Conservation (phyloP, 2,888 invertebrate genomes). For the Anaspis maculata region DNA sequence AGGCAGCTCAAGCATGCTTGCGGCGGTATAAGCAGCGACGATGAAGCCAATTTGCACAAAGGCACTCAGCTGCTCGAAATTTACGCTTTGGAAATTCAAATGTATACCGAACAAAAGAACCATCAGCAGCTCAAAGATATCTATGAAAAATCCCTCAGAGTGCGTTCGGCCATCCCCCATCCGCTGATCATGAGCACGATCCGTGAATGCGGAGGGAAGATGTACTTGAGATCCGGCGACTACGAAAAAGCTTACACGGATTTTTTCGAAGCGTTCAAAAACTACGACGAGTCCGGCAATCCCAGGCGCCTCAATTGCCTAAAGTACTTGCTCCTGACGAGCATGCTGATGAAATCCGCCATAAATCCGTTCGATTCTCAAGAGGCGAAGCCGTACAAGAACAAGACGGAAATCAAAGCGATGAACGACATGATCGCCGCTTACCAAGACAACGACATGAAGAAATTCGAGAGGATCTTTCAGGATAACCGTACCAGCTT, state of each 20-base stretch:
- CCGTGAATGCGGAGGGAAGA: constrained; percentile 95
- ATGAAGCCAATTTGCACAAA: constrained; percentile 96
- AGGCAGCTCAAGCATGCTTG: constrained; percentile 95
- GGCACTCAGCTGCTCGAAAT: constrained; percentile 97
- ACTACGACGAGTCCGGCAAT: constrained; percentile 98
- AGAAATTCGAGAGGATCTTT: constrained; percentile 91
- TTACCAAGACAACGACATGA: constrained; percentile 96
- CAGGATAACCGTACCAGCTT: constrained; percentile 68
- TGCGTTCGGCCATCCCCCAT: constrained; percentile 98
- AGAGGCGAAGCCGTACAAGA: constrained; percentile 99
- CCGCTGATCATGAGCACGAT: constrained; percentile 98
- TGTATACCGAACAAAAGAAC: constrained; percentile 99
- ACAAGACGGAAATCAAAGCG: constrained; percentile 95
- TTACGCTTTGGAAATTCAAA: constrained; percentile 98
- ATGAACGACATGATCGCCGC: constrained; percentile 96
- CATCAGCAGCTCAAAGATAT: constrained; percentile 93
- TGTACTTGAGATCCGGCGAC: constrained; percentile 96
- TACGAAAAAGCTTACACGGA: constrained; percentile 98
- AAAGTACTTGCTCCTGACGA: constrained; percentile 91
- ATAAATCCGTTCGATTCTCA: constrained; percentile 99
- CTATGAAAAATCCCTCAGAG: constrained; percentile 95
- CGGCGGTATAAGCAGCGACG: constrained; percentile 72
- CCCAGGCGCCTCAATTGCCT: constrained; percentile 92
- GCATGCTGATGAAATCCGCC: constrained; percentile 98
- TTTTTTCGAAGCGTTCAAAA: constrained; percentile 99